Evolutionary conservation across 2,888 invertebrate species (phyloP), one percentile per base, ranked within the genome.

Genomic region (Augiades crinisus): DNA sequence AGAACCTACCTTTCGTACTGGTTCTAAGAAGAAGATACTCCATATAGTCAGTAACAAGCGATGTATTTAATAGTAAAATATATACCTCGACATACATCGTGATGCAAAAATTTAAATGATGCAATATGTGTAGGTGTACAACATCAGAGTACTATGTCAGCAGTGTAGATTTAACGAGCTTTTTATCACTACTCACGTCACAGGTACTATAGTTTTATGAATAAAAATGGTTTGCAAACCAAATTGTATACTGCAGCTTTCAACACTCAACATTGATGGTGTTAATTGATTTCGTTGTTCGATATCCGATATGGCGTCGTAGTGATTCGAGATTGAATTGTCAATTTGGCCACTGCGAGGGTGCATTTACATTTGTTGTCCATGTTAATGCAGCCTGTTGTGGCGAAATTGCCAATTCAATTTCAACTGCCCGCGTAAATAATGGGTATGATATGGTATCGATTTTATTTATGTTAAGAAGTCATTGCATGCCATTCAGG

Each of bases 231-330:
- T 50, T 50, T 36, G 43, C 43, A 50, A 50, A n/a, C 36, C 50
- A 49, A 49, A 49, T 43, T 34, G 43, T 50, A 36, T 36, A 36
- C 12, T 27, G 24, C 43, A 43, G 43, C 30, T 36, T 43, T 36
- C 27, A 30, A 19, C 27, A 14, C 49, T 41, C 46, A 7, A 21
- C 43, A 30, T 22, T 43, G 50, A 51, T 51, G 43, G 50, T 51
- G 44, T 51, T 51, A 51, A 51, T 51, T 51, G 50, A 43, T 37
- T 51, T 44, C 50, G 50, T 37, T 44, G 36, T 51, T 51, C 50
- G 50, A 51, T 51, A 51, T 51, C 12, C 50, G 50, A 44, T 50
- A 50, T 50, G 30, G 30, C 44, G 22, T 19, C 41, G 50, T 30
- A 51, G 37, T 37, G 36, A 51, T 44, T 51, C 44, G 19, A 44